phyloP scores from a whole-genome alignment of 2,113 vertebrate genomes.

The Bubo scandiacus region DNA sequence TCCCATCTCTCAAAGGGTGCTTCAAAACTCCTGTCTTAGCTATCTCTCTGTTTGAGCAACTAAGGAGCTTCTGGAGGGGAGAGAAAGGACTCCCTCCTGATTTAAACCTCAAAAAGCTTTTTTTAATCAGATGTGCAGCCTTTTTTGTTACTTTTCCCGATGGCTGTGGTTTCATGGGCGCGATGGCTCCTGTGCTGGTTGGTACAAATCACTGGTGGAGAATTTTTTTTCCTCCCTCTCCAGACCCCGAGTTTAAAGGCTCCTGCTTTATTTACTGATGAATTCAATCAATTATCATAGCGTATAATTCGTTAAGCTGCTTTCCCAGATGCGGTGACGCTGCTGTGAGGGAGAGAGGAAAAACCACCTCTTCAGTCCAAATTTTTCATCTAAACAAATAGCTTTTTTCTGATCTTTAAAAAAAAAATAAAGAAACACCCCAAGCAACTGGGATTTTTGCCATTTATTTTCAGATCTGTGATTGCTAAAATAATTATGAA shows the following conservation, averaged over 20 bases:
- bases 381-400: background rate
- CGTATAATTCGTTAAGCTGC: background rate
- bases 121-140: background rate
- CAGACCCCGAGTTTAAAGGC: background rate
- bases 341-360: background rate
- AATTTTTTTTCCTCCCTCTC: background rate
- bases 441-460: background rate
- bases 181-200: accelerated
- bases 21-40: background rate
- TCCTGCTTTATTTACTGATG: slow-evolving; percentile 17
- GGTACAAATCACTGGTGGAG: background rate
- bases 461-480: background rate
- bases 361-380: background rate
- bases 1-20: background rate
- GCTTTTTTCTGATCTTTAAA: background rate
- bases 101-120: background rate
- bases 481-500: background rate
- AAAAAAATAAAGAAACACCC: background rate
- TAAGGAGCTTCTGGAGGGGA: background rate
- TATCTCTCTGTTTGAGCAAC: background rate
- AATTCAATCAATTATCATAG: slow-evolving; percentile 24
- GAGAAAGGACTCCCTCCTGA: background rate
- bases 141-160: background rate
- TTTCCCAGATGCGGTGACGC: background rate
- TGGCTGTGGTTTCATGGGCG: background rate